Percentiles rank a stretch among this genome's conserved stretches.
Conservation (phyloP, 2,888 invertebrate genomes). For the Plebejus anna region DNA sequence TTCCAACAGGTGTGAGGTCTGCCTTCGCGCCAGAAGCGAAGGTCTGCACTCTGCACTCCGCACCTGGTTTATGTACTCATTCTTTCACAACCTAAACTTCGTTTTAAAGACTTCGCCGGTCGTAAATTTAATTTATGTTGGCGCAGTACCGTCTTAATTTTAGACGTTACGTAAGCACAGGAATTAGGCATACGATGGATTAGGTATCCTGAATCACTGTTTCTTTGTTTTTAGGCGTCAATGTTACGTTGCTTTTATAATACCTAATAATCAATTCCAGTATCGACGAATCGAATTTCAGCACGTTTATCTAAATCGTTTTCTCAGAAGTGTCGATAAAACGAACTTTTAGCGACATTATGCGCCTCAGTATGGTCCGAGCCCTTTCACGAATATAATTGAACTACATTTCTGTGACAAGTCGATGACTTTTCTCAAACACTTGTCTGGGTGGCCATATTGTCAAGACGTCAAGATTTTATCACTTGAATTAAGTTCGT, state of each 20-base stretch:
- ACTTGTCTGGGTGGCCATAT: slow-evolving; percentile 26
- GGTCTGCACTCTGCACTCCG: slow-evolving; percentile 51
- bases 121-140: slow-evolving; percentile 68
- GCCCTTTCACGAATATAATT: slow-evolving; percentile 40
- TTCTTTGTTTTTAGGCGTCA: too few species aligned
- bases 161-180: slow-evolving; percentile 56
- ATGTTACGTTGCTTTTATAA: not conserved
- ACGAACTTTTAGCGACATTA: slow-evolving; percentile 13
- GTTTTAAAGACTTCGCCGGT: slow-evolving; percentile 59
- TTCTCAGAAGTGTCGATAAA: slow-evolving; percentile 1
- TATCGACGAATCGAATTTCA: not conserved
- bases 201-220: not conserved
- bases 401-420: slow-evolving; percentile 39
- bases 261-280: not conserved
- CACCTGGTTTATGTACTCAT: slow-evolving; percentile 59
- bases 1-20: slow-evolving; percentile 66
- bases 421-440: slow-evolving; percentile 34
- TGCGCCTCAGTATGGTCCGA: slow-evolving; percentile 31
- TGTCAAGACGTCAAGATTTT: slow-evolving; percentile 24
- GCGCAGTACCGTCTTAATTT: slow-evolving; percentile 58
- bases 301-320: not conserved
- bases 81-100: slow-evolving; percentile 68
- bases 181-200: slow-evolving; percentile 34
- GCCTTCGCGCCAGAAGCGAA: slow-evolving; percentile 63
- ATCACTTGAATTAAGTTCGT: slow-evolving; percentile 22